phyloP scores from a whole-genome alignment of 2,797 vertebrate genomes.

The Syngnathus rostellatus region DNA sequence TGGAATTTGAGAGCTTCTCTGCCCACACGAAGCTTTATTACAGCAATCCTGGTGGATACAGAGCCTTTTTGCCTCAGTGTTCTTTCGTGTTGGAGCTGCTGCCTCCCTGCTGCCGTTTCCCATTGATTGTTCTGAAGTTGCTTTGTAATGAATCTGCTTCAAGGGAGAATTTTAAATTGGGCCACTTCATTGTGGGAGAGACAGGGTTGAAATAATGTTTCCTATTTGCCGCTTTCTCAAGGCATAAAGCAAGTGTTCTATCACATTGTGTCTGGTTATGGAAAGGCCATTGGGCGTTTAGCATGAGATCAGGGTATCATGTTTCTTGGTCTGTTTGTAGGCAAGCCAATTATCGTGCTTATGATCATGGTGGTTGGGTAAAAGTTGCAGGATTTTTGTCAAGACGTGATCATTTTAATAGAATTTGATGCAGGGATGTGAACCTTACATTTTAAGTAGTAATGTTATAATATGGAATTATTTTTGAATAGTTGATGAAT shows the following conservation, averaged over 20 bases:
- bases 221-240: neutral
- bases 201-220: constrained; percentile 1
- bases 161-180: constrained; percentile 1
- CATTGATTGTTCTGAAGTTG: constrained; percentile 7
- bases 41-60: neutral
- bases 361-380: neutral
- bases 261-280: neutral
- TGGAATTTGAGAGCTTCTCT: constrained; percentile 2
- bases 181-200: neutral
- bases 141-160: constrained; percentile 4
- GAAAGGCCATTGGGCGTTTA: neutral
- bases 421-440: neutral
- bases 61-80: neutral
- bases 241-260: neutral
- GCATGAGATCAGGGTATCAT: neutral
- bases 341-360: neutral
- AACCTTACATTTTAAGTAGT: neutral
- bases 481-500: neutral
- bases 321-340: neutral
- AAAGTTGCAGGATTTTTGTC: neutral
- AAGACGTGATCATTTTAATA: neutral
- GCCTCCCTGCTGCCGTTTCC: neutral
- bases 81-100: constrained; percentile 2
- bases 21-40: neutral
- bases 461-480: neutral